Base-by-base conservation (phyloP, 2,888 invertebrate species). In the Himalopsyche tibetana region DNA sequence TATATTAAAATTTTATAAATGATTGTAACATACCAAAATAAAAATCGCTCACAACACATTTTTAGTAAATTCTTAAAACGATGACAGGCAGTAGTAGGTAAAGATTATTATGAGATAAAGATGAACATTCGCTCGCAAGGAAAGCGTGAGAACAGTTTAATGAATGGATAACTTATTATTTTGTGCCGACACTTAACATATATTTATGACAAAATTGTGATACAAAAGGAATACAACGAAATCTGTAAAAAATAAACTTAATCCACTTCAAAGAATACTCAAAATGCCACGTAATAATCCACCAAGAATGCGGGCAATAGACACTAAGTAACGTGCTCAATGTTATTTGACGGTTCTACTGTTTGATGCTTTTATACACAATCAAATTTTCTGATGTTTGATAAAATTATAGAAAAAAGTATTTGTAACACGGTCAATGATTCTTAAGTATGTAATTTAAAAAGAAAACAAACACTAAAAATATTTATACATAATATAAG, bases 221-320 rank as follows among this genome's bases (percentile, higher is more conserved):
- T 19, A 19, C 5, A 19, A 63, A 19, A 63, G 89, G 82, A 89
- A 89, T 90, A 86, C 89, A 89, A 90, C 89, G 89, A 89, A 90
- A 89, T 45, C 82, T 82, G 15, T 15, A 82, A 82, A 28, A 55
- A 36, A 82, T 79, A 28, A 28, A 79, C 28, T 79, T 83, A 55
- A n/a, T 51, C 45, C 51, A 51, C 51, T 15, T 15, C 4, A 79
- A 74, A 83, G 19, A 83, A 38, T 42, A 45, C 19, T 51, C 38
- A 55, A 82, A 51, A 51, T 51, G 51, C 51, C 51, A 51, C 51
- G 8, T 51, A 15, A 19, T 8, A 63, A 63, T 56, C n/a, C 56
- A 56, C 56, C 56, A 19, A 63, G n/a, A 63, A 19, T 19, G 28
- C 11, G 5, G 63, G 63, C n/a, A 63, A 19, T 4, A 19, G 2